phyloP scores from a whole-genome alignment of 2,113 vertebrate species.

The Saguinus midas region DNA sequence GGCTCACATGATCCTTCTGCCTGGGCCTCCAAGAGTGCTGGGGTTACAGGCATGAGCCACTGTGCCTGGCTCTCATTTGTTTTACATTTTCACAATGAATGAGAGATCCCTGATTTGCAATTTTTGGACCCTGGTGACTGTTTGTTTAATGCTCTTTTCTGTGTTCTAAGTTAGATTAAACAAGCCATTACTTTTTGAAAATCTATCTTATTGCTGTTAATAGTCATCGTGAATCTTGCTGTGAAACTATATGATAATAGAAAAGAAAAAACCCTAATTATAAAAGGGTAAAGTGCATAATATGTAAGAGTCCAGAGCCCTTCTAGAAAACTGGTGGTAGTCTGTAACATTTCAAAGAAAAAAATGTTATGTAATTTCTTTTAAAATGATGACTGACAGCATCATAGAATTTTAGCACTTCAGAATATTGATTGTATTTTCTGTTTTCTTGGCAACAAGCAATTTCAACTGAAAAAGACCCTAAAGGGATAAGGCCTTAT shows the following conservation, averaged over 20 bases:
- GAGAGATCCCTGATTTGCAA: not conserved
- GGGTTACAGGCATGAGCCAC: too few species aligned
- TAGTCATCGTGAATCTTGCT: not conserved
- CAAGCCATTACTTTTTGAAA: slow-evolving; percentile 13
- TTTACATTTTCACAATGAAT: not conserved
- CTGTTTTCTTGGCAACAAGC: not conserved
- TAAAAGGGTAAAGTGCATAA: not conserved
- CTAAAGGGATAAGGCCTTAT: too few species aligned
- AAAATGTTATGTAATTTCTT: not conserved
- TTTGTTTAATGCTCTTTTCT: not conserved
- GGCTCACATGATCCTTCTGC: too few species aligned
- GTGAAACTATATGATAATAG: not conserved
- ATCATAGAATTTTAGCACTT: not conserved
- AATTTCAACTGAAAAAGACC: not conserved
- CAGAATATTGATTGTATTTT: not conserved
- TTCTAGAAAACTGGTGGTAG: not conserved
- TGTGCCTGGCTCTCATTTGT: too few species aligned
- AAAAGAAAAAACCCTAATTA: not conserved
- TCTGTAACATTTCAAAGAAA: not conserved
- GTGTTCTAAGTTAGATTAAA: not conserved
- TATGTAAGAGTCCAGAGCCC: not conserved
- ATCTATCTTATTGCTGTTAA: not conserved
- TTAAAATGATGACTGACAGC: not conserved
- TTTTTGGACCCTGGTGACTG: not conserved
- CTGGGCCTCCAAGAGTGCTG: too few species aligned